Evolutionary conservation across 1,140 invertebrate species (phyloP).

Genomic region (Hormaphis cornu): DNA sequence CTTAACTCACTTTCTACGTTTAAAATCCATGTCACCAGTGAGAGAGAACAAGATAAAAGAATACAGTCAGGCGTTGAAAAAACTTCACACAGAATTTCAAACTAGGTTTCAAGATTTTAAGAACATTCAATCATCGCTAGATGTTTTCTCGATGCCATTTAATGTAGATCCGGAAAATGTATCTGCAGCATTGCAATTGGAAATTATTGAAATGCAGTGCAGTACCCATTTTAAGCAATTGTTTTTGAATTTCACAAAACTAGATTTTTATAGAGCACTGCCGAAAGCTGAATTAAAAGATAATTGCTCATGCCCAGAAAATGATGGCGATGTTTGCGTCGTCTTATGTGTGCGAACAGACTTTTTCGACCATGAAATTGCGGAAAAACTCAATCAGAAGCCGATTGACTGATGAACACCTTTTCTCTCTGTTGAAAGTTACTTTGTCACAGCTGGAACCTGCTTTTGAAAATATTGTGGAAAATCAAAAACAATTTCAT

Average conservation of each 20-base stretch:
- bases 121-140: not conserved
- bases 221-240: not conserved
- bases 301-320: not conserved
- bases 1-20: not conserved
- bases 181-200: not conserved
- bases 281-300: not conserved
- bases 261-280: not conserved
- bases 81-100: not conserved
- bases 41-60: not conserved
- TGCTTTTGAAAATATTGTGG: constrained; percentile 14
- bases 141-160: not conserved
- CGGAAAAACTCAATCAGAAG: constrained; percentile 11
- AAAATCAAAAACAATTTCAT: constrained; percentile 6
- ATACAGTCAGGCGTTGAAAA: not conserved
- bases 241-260: not conserved
- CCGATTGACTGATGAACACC: constrained; percentile 13
- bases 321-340: constrained; percentile 11
- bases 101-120: constrained; percentile 4
- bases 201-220: not conserved
- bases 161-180: not conserved
- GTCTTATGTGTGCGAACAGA: constrained; percentile 1
- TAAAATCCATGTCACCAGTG: not conserved
- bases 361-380: constrained; percentile 14
- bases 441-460: constrained; percentile 4
- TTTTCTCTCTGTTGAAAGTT: constrained; percentile 8